These are phyloP conservation scores for Andrena cerasifolii DNA, from an alignment of 1,140 invertebrate genomes.

Conservation along the genomic window DNA sequence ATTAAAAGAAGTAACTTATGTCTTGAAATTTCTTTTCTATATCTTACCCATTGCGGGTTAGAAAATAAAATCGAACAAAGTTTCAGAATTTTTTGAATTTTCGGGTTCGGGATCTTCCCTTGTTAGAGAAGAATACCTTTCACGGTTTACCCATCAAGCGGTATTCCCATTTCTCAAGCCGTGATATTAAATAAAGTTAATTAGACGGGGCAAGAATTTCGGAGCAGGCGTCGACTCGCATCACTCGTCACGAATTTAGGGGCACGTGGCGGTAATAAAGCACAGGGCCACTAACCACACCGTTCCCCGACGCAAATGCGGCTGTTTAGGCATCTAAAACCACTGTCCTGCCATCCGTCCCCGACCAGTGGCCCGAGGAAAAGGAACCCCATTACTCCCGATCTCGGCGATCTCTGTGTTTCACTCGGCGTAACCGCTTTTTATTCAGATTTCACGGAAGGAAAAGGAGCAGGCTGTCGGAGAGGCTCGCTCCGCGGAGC, in stretches of 20 bases:
- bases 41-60: no score
- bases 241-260: constrained; percentile 31
- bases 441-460: constrained; percentile 70
- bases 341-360: constrained; percentile 48
- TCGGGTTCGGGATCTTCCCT: no score
- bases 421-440: constrained; percentile 56
- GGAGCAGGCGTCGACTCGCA: neutral
- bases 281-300: constrained; percentile 53
- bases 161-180: neutral
- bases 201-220: neutral
- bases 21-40: no score
- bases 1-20: no score
- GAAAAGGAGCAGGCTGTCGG: constrained; percentile 36
- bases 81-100: no score
- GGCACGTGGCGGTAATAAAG: constrained; percentile 29
- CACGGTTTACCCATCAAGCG: no score
- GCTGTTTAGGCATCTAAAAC: constrained; percentile 59
- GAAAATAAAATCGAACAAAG: no score
- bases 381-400: constrained; percentile 27
- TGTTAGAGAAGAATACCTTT: no score
- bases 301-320: constrained; percentile 53
- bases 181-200: neutral
- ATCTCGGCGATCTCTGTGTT: constrained; percentile 58
- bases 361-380: constrained; percentile 39
- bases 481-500: constrained; percentile 32